A percentile compares a stretch with the other conserved stretches of the same genome.
phyloP scores from a whole-genome alignment of 2,113 vertebrate species.

The Rhodinocichla rosea region DNA sequence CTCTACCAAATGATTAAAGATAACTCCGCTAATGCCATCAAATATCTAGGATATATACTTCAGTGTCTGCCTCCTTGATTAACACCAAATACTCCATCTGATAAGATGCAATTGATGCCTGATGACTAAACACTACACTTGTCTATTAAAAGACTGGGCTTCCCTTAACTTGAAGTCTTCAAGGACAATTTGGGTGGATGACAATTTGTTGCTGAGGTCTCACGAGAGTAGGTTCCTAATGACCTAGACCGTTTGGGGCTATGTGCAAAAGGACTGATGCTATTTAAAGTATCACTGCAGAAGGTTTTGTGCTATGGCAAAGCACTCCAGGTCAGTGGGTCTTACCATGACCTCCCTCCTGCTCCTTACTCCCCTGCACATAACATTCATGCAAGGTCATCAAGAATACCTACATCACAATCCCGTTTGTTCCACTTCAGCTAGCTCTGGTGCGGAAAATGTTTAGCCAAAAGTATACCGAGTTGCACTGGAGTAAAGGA shows the following conservation, averaged over 20 bases:
- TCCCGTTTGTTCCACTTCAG: neutral
- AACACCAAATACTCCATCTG: neutral
- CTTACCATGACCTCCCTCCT: neutral
- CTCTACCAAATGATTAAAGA: neutral
- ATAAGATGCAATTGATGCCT: neutral
- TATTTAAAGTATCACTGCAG: neutral
- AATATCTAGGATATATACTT: neutral
- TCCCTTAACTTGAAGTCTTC: neutral
- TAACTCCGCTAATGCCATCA: neutral
- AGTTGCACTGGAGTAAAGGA: neutral
- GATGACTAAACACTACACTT: neutral
- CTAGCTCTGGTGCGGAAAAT: neutral
- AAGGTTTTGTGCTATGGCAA: neutral
- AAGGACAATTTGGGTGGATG: neutral
- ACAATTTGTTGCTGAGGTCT: neutral
- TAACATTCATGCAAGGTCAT: neutral
- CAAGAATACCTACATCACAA: neutral
- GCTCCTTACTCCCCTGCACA: neutral
- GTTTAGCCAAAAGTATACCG: fast-evolving
- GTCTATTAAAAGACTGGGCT: neutral
- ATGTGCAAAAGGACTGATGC: neutral
- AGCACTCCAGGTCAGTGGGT: neutral
- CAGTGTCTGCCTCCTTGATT: neutral
- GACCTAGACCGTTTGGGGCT: neutral
- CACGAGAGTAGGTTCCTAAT: neutral